Evolutionary conservation across 2,113 vertebrate genomes (phyloP).

Genomic region (Panthera tigris): DNA sequence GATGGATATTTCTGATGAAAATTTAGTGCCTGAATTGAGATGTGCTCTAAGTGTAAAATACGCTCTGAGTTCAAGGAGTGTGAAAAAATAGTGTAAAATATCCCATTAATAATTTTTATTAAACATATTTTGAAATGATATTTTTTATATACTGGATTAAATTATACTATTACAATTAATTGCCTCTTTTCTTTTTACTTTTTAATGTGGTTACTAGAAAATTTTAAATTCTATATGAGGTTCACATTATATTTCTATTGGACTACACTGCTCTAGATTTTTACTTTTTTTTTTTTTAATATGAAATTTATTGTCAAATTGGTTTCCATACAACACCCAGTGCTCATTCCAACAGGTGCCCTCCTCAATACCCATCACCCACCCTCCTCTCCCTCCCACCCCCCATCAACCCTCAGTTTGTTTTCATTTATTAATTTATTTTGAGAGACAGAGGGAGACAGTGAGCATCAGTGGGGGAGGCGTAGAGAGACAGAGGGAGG

Average conservation of each 20-base stretch:
- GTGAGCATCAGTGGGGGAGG: too few relatives aligned
- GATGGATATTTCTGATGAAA: constrained; percentile 13
- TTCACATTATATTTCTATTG: background rate
- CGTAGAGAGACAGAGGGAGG: too few relatives aligned
- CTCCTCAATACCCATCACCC: too few relatives aligned
- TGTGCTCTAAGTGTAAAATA: background rate
- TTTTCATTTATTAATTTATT: too few relatives aligned
- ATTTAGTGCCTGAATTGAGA: constrained; percentile 7
- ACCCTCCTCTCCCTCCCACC: too few relatives aligned
- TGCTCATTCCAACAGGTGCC: too few relatives aligned
- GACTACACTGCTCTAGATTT: background rate
- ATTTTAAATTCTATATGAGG: background rate
- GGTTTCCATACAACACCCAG: too few relatives aligned
- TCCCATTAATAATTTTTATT: constrained; percentile 22
- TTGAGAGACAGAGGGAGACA: too few relatives aligned
- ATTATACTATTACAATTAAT: constrained; percentile 37
- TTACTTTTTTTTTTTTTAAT: too few relatives aligned
- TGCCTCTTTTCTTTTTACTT: constrained; percentile 36
- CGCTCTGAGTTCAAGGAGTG: background rate
- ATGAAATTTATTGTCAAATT: too few relatives aligned
- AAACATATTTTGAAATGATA: constrained; percentile 36
- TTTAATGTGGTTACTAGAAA: constrained; percentile 16
- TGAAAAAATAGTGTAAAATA: constrained; percentile 29
- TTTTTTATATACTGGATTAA: constrained; percentile 19
- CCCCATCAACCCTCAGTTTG: too few relatives aligned